Evolutionary conservation across 2,888 invertebrate species (phyloP), one percentile per base, ranked within the genome.

Genomic region (Lasioglossum malachurum): DNA sequence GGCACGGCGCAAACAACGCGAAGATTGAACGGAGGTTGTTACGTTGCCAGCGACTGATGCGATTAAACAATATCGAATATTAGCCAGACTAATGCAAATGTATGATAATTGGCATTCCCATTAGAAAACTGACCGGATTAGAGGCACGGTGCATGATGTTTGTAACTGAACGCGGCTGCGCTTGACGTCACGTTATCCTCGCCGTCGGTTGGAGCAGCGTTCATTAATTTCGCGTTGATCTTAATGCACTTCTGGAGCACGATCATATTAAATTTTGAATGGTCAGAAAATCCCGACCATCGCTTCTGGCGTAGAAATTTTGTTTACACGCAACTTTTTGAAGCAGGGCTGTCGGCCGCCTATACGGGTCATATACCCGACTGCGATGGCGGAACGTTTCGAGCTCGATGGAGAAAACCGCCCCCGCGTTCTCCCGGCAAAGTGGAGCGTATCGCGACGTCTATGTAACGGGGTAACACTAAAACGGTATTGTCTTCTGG

Each of bases 51-150:
- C 19, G 27, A 41, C 14, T 16, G 53, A 49, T 53, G 27, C 46
- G 49, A 53, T 31, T 38, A 38, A 69, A 53, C 38, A n/a, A 67
- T 67, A 35, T 5, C 27, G 49, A 71, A 71, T 71, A 71, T 78
- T 69, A 53, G 2, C 35, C 77, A n/a, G 38, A 27, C 38, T 78
- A 69, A 78, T 53, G 19, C 35, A 53, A 38, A 78, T 53, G 49
- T 38, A 78, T 71, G 46, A 46, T 76, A 67, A 76, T 76, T 35
- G 31, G 23, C 19, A 19, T 31, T 46, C 8, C 35, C 67, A 23
- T 41, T 76, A 41, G 76, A 67, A 76, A 46, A 76, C 35, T 35
- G 46, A 3, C 1, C 1, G 27, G 41, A n/a, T 46, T 44, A 23
- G 44, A 46, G 76, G 12, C 2, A 14, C 14, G 35, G 5, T 8